Percentiles rank a stretch among this genome's conserved stretches.
phyloP scores from a whole-genome alignment of 2,113 vertebrate species.

The Nannospalax galili region DNA sequence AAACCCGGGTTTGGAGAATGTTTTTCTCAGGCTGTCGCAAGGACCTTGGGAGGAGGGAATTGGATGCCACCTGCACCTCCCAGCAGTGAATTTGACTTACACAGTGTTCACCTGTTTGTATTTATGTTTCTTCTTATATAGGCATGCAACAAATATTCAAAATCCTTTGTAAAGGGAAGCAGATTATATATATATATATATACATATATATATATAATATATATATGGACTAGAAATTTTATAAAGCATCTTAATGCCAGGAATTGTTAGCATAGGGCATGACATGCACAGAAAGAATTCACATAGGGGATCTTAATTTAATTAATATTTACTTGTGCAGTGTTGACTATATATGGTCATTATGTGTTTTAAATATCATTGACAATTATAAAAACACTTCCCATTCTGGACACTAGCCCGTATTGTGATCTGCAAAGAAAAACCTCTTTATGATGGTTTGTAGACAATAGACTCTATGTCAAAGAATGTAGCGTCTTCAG shows the following conservation, averaged over 20 bases:
- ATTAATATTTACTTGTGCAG: background rate
- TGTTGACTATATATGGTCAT: background rate
- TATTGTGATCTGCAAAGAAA: background rate
- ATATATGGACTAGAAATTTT: too few relatives aligned
- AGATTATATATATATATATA: background rate
- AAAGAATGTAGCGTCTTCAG: too few relatives aligned
- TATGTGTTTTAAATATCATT: constrained; percentile 8
- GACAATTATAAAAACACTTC: constrained; percentile 24
- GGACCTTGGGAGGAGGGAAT: too few relatives aligned
- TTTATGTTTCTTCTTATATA: constrained; percentile 43
- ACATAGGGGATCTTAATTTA: background rate
- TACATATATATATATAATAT: background rate
- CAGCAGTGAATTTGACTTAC: too few relatives aligned
- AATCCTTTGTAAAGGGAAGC: background rate
- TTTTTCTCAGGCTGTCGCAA: too few relatives aligned
- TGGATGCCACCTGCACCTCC: too few relatives aligned
- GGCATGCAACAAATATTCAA: background rate
- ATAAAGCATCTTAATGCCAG: too few relatives aligned
- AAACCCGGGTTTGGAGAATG: too few relatives aligned
- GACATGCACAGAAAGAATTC: background rate
- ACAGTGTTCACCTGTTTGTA: background rate
- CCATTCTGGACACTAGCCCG: background rate
- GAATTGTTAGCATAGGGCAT: too few relatives aligned
- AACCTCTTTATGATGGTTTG: background rate
- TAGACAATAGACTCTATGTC: background rate